These are phyloP conservation scores for Allolobophora icterica DNA, from an alignment of 2,888 invertebrate species.

Conservation along the genomic window DNA sequence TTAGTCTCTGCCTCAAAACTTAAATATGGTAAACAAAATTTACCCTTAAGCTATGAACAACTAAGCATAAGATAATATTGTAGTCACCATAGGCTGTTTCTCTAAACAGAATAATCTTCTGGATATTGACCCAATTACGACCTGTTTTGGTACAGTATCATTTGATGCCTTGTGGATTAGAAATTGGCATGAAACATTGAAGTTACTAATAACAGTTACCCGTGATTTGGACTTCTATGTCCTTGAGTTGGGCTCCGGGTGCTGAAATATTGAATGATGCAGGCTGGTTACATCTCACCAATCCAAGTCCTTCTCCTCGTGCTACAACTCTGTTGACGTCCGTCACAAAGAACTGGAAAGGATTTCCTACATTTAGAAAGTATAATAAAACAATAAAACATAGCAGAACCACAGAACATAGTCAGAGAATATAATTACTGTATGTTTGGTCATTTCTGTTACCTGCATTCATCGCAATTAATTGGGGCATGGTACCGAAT, in stretches of 20 bases:
- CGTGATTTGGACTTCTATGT: conserved; percentile 67
- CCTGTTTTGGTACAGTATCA: no score
- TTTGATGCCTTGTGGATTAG: no score
- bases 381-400: not conserved
- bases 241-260: conserved; percentile 68
- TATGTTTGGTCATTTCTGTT: not conserved
- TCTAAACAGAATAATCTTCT: no score
- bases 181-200: no score
- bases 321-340: conserved; percentile 73
- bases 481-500: no score
- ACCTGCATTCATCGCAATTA: no score
- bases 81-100: no score
- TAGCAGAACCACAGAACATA: not conserved
- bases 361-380: conserved; percentile 53
- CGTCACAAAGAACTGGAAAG: conserved; percentile 56
- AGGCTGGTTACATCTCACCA: conserved; percentile 84
- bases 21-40: no score
- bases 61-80: no score
- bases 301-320: conserved; percentile 83
- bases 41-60: no score
- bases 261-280: conserved; percentile 88
- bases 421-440: not conserved
- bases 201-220: conserved; percentile 59
- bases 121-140: no score
- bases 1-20: no score